Conservation (phyloP, 2,797 vertebrate species). For the Sardinella longiceps region DNA sequence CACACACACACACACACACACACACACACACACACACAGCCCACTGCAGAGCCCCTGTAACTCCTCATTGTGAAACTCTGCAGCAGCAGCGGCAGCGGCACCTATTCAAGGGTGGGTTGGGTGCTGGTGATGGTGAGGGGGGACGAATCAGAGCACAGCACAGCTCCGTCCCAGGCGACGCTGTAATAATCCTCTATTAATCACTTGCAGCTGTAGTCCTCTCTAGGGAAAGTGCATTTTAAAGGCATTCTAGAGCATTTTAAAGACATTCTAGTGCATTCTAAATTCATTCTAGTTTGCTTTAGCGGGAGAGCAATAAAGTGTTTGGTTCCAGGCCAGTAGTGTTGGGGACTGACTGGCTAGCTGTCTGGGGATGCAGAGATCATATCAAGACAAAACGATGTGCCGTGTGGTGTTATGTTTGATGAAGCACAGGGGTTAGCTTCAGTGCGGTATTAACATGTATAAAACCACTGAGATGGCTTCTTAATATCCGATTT, state of each 20-base stretch:
- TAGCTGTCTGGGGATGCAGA: too few relatives aligned
- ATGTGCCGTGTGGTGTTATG: too few relatives aligned
- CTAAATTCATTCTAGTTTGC: not conserved
- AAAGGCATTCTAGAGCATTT: not conserved
- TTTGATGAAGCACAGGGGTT: not conserved
- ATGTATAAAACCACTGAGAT: not conserved
- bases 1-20: too few relatives aligned
- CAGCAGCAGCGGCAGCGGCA: not conserved
- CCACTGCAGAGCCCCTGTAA: not conserved
- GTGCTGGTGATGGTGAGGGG: not conserved
- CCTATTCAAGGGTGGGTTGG: not conserved
- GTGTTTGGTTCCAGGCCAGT: too few relatives aligned
- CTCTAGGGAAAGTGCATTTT: not conserved
- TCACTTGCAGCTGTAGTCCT: not conserved
- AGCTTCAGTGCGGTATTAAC: not conserved
- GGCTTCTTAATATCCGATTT: too few relatives aligned
- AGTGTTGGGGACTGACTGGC: too few relatives aligned
- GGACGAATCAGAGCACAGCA: not conserved
- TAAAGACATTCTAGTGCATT: not conserved
- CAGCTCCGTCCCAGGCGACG: not conserved
- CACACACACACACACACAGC: too few relatives aligned
- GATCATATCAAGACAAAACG: too few relatives aligned
- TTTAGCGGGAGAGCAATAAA: not conserved
- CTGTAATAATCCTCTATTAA: not conserved
- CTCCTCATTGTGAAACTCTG: not conserved